Evolutionary conservation across 2,797 vertebrate species (phyloP).

Genomic region (Sarcophilus harrisii): DNA sequence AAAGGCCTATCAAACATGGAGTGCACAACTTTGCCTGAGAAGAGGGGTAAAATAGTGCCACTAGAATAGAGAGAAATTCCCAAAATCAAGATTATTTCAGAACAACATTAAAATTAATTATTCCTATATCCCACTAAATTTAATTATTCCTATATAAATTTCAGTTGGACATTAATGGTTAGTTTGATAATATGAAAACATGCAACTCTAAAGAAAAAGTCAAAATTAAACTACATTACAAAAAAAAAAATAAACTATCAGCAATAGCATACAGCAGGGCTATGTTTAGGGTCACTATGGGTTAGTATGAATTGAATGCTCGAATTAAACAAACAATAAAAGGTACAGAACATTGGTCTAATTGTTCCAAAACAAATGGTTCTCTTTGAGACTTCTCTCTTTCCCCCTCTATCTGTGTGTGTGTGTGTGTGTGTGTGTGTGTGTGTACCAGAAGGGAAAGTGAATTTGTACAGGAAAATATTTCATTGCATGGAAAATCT

Average conservation of each 20-base stretch:
- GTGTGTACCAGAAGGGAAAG: neutral
- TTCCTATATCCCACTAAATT: neutral
- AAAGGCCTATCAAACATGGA: neutral
- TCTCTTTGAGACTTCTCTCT: neutral
- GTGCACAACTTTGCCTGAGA: neutral
- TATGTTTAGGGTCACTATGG: neutral
- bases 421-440: neutral
- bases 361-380: conserved; percentile 20
- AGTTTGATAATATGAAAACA: conserved; percentile 17
- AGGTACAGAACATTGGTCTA: neutral
- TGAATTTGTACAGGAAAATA: neutral
- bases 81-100: neutral
- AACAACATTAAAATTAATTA: neutral
- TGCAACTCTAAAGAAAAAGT: conserved; percentile 5
- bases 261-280: neutral
- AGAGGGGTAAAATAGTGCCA: neutral
- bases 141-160: conserved; percentile 10
- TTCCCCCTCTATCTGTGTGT: neutral
- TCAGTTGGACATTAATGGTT: neutral
- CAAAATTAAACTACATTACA: neutral
- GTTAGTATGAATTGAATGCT: neutral
- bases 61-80: neutral
- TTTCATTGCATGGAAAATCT: neutral
- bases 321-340: conserved; percentile 2
- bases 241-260: neutral